These are phyloP conservation scores for Diplogasteroides magnus DNA, from an alignment of 1,140 invertebrate species.

Conservation along the genomic window DNA sequence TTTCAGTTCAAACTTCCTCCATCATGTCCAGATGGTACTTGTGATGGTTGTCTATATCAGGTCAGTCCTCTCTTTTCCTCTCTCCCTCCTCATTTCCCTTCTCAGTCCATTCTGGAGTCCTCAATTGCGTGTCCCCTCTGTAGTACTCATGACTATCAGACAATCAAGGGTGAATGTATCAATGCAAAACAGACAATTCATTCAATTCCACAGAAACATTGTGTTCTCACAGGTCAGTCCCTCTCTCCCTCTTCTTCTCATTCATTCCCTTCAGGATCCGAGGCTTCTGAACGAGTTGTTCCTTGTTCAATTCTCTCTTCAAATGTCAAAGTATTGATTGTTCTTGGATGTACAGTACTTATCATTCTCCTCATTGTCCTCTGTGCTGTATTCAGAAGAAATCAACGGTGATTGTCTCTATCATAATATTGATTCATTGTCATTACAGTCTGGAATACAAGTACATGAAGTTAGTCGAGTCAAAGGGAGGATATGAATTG, in stretches of 20 bases:
- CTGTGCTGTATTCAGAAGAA: not conserved
- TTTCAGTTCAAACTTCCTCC: not conserved
- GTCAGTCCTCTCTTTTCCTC: no score
- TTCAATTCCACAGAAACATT: not conserved
- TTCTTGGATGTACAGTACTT: no score
- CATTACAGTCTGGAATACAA: not conserved
- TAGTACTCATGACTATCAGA: not conserved
- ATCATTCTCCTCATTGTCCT: not conserved
- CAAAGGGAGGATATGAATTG: not conserved
- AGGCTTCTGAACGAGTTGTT: no score
- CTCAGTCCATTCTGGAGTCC: not conserved
- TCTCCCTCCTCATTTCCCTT: no score
- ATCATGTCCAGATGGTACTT: not conserved
- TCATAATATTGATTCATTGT: not conserved
- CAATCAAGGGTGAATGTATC: not conserved
- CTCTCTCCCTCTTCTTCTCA: not conserved
- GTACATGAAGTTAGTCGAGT: not conserved
- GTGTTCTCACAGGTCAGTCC: not conserved
- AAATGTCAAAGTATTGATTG: no score
- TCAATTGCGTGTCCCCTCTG: not conserved
- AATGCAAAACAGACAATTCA: not conserved
- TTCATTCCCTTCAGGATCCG: no score
- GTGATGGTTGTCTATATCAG: not conserved
- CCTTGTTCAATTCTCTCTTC: no score
- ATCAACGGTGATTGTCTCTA: not conserved